Percentiles rank a stretch among this genome's conserved stretches.
Conservation (phyloP, 2,113 vertebrate species). For the Bolborhynchus lineola region DNA sequence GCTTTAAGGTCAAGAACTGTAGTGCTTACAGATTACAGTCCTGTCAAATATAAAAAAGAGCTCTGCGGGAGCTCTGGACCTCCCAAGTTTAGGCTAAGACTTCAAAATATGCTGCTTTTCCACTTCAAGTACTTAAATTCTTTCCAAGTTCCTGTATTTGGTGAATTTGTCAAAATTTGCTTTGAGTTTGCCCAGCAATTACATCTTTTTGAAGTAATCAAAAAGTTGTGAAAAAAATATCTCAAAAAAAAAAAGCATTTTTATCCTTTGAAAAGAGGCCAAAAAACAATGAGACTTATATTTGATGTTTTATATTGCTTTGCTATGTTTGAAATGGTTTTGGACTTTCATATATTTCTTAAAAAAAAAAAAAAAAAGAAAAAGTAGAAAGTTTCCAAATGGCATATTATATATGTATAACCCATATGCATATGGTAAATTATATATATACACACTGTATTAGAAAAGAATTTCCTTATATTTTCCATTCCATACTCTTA, state of each 20-base stretch:
- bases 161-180: background rate
- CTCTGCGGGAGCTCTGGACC: conserved; percentile 12
- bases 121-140: conserved; percentile 5
- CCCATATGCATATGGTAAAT: background rate
- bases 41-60: conserved; percentile 37
- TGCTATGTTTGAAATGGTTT: background rate
- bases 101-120: conserved; percentile 41
- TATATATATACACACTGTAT: background rate
- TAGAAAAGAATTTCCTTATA: background rate
- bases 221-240: background rate
- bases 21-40: conserved; percentile 56
- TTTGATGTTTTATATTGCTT: background rate
- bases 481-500: background rate
- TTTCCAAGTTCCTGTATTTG: background rate
- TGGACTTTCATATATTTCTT: background rate
- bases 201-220: background rate
- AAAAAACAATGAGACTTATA: background rate
- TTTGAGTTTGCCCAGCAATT: background rate
- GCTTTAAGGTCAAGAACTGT: conserved; percentile 55
- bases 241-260: background rate
- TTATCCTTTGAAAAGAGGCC: background rate
- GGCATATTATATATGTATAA: background rate
- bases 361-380: background rate
- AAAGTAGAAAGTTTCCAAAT: background rate
- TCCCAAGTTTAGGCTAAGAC: conserved; percentile 40